These are phyloP conservation scores for Calidris pugnax DNA, from an alignment of 2,113 vertebrate species.

Conservation along the genomic window DNA sequence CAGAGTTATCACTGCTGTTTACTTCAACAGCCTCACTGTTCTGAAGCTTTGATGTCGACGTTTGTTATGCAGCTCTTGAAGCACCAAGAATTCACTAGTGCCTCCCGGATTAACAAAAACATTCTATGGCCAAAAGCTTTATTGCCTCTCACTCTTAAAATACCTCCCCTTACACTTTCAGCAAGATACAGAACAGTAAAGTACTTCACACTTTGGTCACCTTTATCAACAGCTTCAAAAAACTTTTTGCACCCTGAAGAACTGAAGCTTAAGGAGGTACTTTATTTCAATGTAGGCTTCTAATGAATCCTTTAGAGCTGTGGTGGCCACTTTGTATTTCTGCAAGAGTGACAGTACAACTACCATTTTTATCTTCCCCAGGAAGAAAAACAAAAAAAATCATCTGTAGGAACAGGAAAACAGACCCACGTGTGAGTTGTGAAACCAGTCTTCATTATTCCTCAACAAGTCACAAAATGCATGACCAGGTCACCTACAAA, in stretches of 20 bases:
- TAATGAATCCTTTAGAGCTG: not conserved
- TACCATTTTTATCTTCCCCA: not conserved
- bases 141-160: not conserved
- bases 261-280: not conserved
- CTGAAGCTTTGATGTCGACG: not conserved
- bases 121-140: not conserved
- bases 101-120: not conserved
- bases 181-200: not conserved
- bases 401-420: not conserved
- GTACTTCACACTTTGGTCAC: not conserved
- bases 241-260: not conserved
- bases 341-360: not conserved
- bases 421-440: fast-evolving
- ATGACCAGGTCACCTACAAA: not conserved
- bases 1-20: not conserved
- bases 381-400: too few relatives aligned
- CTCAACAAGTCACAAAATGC: not conserved
- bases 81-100: not conserved
- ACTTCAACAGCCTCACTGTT: not conserved
- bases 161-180: not conserved
- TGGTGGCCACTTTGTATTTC: fast-evolving
- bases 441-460: not conserved
- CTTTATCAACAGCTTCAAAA: not conserved
- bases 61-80: not conserved
- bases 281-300: not conserved